Percentiles rank a stretch among this genome's conserved stretches.
phyloP scores from a whole-genome alignment of 1,140 invertebrate species.

The Polypedilum pembai region DNA sequence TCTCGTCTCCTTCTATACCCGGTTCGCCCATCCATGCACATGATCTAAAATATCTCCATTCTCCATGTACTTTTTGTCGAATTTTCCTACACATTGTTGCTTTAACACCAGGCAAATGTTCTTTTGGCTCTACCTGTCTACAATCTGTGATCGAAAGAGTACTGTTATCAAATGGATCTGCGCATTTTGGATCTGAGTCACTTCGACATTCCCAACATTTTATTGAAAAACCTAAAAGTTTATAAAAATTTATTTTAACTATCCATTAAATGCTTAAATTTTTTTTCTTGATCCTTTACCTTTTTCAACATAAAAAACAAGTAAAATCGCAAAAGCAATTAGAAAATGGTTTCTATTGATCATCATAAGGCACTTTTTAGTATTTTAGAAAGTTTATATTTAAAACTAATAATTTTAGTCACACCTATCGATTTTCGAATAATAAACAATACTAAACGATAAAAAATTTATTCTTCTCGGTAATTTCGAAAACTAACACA shows the following conservation, averaged over 20 bases:
- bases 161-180: conserved; percentile 86
- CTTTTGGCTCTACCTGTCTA: conserved; percentile 53
- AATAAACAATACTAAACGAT: neutral
- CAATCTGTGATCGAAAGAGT: conserved; percentile 83
- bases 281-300: neutral
- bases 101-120: conserved; percentile 59
- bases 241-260: too few species aligned
- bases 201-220: conserved; percentile 91
- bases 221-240: conserved; percentile 60
- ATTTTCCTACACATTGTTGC: conserved; percentile 89
- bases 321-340: neutral
- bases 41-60: conserved; percentile 82
- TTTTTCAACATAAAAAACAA: neutral
- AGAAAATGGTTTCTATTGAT: neutral
- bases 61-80: conserved; percentile 84
- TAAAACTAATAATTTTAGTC: neutral
- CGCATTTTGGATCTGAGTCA: conserved; percentile 80
- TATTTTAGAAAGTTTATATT: neutral
- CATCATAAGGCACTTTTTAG: neutral
- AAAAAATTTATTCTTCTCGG: neutral
- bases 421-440: neutral
- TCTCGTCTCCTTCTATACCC: conserved; percentile 80
- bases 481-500: neutral
- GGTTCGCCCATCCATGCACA: conserved; percentile 87
- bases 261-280: too few species aligned